Evolutionary conservation across 1,140 invertebrate species (phyloP).

Genomic region (Drosophila punjabiensis): DNA sequence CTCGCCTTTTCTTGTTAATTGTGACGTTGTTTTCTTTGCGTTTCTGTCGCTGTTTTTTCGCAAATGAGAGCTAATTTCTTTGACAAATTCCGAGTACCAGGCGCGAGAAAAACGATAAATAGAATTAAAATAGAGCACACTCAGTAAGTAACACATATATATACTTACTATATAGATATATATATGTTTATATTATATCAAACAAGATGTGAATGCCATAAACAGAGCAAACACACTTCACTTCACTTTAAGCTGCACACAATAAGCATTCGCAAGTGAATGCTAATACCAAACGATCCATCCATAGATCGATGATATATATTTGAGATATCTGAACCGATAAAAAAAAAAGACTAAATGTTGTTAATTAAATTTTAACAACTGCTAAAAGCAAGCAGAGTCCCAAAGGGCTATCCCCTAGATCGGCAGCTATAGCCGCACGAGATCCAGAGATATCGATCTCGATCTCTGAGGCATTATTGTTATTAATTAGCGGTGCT

Average conservation of each 20-base stretch:
- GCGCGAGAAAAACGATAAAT: slow-evolving; percentile 44
- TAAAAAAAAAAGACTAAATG: slow-evolving; percentile 12
- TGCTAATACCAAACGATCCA: slow-evolving; percentile 48
- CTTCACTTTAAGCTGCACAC: slow-evolving; percentile 13
- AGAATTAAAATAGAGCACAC: slow-evolving; percentile 43
- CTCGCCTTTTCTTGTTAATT: slow-evolving; percentile 23
- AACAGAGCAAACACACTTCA: slow-evolving; percentile 41
- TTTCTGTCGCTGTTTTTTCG: slow-evolving; percentile 33
- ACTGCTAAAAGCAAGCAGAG: slow-evolving; percentile 45
- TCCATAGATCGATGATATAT: not conserved
- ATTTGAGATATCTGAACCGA: not conserved
- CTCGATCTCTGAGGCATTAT: not conserved
- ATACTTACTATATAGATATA: not conserved
- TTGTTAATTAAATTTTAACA: slow-evolving; percentile 59
- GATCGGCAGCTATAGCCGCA: not conserved
- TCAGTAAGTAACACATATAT: slow-evolving; percentile 6
- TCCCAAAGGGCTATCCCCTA: not conserved
- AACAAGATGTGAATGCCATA: slow-evolving; percentile 28
- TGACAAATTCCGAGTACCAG: slow-evolving; percentile 48
- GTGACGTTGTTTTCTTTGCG: slow-evolving; percentile 27
- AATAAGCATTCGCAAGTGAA: slow-evolving; percentile 54
- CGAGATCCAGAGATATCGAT: slow-evolving; percentile 7
- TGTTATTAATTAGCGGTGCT: slow-evolving; percentile 7
- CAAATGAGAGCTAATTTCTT: slow-evolving; percentile 50
- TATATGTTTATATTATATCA: not conserved